These are phyloP conservation scores for Rhinogobius similis DNA, from an alignment of 2,113 vertebrate genomes.

Conservation along the genomic window DNA sequence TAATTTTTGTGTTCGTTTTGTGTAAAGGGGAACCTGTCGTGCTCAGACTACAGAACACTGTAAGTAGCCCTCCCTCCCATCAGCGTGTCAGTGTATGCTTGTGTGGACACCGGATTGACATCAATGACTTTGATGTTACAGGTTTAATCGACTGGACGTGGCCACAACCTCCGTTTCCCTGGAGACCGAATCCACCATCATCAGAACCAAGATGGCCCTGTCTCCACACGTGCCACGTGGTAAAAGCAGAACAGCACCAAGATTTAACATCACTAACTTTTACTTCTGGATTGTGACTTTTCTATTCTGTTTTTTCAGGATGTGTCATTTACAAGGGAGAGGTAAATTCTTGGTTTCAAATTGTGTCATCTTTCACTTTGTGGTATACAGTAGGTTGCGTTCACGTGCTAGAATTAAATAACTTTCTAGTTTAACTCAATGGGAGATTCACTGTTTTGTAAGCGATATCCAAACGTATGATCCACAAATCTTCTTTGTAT, in stretches of 20 bases:
- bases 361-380: background rate
- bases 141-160: slow-evolving; percentile 60
- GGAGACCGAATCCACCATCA: slow-evolving; percentile 27
- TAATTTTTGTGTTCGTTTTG: slow-evolving; percentile 7
- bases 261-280: background rate
- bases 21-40: slow-evolving; percentile 53
- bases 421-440: no score
- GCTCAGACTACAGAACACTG: slow-evolving; percentile 61
- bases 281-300: background rate
- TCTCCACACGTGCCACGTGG: slow-evolving; percentile 46
- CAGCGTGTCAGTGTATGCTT: no score
- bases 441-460: no score
- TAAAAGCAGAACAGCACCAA: slow-evolving; percentile 15
- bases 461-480: no score
- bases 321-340: slow-evolving; percentile 61
- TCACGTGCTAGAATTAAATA: no score
- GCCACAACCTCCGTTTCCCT: slow-evolving; percentile 21
- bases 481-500: no score
- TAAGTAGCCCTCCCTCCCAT: slow-evolving; percentile 31
- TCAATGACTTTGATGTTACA: slow-evolving; percentile 14
- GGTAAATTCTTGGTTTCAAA: slow-evolving; percentile 48
- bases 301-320: slow-evolving; percentile 38
- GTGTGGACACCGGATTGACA: background rate
- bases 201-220: slow-evolving; percentile 28
- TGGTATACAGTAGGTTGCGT: no score